Evolutionary conservation across 1,140 invertebrate species (phyloP), one percentile per base, ranked within the genome.

Genomic region (Drosophila pseudoananassae): DNA sequence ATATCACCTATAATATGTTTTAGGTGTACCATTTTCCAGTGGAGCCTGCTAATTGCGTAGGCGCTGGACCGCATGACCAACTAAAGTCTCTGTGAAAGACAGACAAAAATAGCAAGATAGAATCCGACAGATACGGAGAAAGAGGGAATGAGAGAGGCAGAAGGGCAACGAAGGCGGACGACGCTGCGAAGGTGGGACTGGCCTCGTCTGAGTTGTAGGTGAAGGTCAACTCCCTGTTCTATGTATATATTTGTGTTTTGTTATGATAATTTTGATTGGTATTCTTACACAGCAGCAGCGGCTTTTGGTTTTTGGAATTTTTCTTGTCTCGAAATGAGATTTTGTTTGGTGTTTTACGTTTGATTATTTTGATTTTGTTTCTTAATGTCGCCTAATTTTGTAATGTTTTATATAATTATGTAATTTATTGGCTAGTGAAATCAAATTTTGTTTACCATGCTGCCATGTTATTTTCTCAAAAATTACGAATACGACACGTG

Each of bases 1-100:
- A 36, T 10, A 36, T 7, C 33, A 10, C 10, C 3, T 12, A 36
- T 9, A 36, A 1, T 36, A 36, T 51, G 20, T 27, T 49, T 7
- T 2, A 0, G 12, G 63, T 66, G 63, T 82, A 49, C 36, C 47
- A 54, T 73, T 81, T 73, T 73, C 57, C 64, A 49, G 64, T 63
- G 78, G 69, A 75, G 29, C 43, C 55, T 58, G 65, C 65, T 87
- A 81, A 85, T 87, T 87, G 77, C 82, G 82, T 85, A 87, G 82
- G 82, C 65, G 81, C 69, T 72, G 69, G n/a, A 46, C 81, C 72
- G 80, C 65, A 84, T 84, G 76, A 73, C 72, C 81, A 84, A 84
- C 56, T 84, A 73, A 59, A 61, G 58, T 51, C 40, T 47, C 8
- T 31, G 12, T 8, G 23, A 36, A 10, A 10, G 36, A 40, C 8